phyloP scores from a whole-genome alignment of 1,140 invertebrate species.

The Neotoxoptera formosana region DNA sequence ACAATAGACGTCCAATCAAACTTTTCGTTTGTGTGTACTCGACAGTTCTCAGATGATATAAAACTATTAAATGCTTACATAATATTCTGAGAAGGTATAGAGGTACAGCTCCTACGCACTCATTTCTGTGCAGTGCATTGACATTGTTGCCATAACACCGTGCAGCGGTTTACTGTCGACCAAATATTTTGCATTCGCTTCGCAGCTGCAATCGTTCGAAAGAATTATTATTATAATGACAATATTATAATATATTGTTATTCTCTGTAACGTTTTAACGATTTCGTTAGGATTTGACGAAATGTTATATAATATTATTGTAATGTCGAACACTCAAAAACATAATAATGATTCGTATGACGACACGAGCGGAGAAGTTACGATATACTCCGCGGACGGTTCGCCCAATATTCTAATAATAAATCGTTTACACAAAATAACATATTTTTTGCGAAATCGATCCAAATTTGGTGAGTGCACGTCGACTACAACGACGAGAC shows the following conservation, averaged over 20 bases:
- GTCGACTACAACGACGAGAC: not conserved
- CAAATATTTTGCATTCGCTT: not conserved
- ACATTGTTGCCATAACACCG: not conserved
- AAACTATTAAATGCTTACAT: not conserved
- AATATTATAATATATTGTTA: too few species aligned
- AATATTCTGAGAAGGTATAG: not conserved
- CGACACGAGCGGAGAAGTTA: not conserved
- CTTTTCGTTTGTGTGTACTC: not conserved
- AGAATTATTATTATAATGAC: too few species aligned
- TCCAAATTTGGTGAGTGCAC: not conserved
- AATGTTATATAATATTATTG: not conserved
- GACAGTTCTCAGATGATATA: not conserved
- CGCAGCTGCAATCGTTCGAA: too few species aligned
- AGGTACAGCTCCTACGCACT: not conserved
- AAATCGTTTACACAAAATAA: not conserved
- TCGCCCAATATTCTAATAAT: too few species aligned
- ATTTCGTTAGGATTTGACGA: not conserved
- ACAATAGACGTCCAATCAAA: too few species aligned
- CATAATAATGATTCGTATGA: not conserved
- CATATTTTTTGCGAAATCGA: not conserved
- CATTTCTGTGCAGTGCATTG: not conserved
- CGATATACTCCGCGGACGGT: not conserved
- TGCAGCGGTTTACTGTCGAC: not conserved
- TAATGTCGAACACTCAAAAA: not conserved
- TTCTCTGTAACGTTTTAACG: not conserved